Evolutionary conservation across 2,797 vertebrate genomes (phyloP), one percentile per base, ranked within the genome.

Genomic region (Mergus octosetaceus): DNA sequence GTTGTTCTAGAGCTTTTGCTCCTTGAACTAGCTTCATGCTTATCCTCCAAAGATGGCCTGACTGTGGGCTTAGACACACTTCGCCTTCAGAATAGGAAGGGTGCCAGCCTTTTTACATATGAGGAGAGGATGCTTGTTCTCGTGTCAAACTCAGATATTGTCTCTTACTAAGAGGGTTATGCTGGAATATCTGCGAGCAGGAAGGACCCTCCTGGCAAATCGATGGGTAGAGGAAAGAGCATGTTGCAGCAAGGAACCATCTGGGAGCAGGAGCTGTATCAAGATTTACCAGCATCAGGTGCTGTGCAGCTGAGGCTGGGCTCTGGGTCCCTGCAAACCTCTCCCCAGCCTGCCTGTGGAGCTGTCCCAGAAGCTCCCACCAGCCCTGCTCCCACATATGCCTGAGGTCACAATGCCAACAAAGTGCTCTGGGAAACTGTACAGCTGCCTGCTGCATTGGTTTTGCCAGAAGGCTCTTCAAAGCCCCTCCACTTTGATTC

Each of bases 281-380:
- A 49, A 49, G 60, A 57, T 53, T 61, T 62, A 25, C 20, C 38
- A 21, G 34, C 7, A 1, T 6, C 14, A 15, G n/a, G n/a, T 4
- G 6, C 10, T 4, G n/a, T 4, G 20, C 15, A 58, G 43, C 58
- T 60, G 77, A 20, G 30, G 14, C 47, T 45, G 53, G 47, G 7
- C 38, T 58, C 30, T 2, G 5, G 15, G 4, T 4, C 21, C 13
- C 34, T 56, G 19, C 38, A 68, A 79, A 47, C 30, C 1, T 5
- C 8, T 49, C 20, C 32, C 54, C n/a, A 43, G 15, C 25, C 53
- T 2, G 0, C 9, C 28, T 5, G 0, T 0, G 3, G 10, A 32
- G 10, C 6, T 71, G 18, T 11, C 22, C 4, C 2, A 61, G 45
- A 56, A 57, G 56, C 34, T 70, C 24, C 21, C 62, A 28, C 20